Evolutionary conservation across 1,140 invertebrate genomes (phyloP).

Genomic region (Triops longicaudatus): DNA sequence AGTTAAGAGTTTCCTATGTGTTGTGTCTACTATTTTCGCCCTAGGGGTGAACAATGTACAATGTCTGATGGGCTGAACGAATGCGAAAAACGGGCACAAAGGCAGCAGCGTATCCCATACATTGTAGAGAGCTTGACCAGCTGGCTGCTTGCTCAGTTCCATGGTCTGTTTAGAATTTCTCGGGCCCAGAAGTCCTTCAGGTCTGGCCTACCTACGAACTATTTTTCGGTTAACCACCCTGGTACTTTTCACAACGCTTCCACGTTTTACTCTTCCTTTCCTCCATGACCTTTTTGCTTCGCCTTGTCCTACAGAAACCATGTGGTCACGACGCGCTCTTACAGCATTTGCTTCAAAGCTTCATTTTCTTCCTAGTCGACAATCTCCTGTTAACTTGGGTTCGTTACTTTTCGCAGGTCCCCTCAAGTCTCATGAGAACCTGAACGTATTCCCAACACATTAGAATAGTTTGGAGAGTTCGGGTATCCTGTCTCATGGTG

Average conservation of each 20-base stretch:
- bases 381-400: neutral
- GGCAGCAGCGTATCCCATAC: neutral
- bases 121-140: neutral
- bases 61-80: conserved; percentile 1
- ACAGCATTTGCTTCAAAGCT: neutral
- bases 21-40: neutral
- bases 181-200: neutral
- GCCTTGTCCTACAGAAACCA: neutral
- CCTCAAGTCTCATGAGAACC: neutral
- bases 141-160: neutral
- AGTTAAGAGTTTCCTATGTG: no score
- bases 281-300: neutral
- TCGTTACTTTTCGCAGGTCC: neutral
- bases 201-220: conserved; percentile 1
- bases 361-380: neutral
- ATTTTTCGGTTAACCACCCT: neutral
- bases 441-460: neutral
- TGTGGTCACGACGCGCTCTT: neutral
- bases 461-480: neutral
- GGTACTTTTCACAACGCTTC: neutral
- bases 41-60: neutral
- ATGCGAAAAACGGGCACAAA: conserved; percentile 8
- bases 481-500: neutral
- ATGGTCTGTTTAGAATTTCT: neutral
- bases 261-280: conserved; percentile 4